These are phyloP conservation scores for Drosophila nigrodunni DNA, from an alignment of 1,140 invertebrate genomes.

Conservation along the genomic window DNA sequence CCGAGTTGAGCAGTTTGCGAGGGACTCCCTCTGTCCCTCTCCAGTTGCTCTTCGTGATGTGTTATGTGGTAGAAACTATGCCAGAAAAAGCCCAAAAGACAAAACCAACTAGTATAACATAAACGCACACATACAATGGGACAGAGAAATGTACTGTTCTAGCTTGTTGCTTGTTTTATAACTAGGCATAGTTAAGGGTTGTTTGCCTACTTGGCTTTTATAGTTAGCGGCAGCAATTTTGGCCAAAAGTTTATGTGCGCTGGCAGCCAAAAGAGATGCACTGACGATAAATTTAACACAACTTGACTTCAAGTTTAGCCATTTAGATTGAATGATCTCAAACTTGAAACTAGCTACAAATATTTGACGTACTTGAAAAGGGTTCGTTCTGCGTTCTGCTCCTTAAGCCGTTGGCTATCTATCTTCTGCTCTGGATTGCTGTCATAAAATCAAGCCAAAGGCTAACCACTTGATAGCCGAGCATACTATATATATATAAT, in stretches of 20 bases:
- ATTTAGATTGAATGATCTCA: conserved; percentile 69
- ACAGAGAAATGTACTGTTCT: conserved; percentile 44
- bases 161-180: conserved; percentile 51
- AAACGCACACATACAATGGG: conserved; percentile 23
- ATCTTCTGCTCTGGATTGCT: conserved; percentile 7
- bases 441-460: conserved; percentile 27
- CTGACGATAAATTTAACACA: conserved; percentile 65
- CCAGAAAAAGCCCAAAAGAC: conserved; percentile 36
- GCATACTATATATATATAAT: conserved; percentile 24
- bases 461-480: conserved; percentile 13
- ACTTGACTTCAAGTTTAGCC: conserved; percentile 65
- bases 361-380: conserved; percentile 32
- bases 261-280: conserved; percentile 47
- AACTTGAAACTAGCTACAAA: conserved; percentile 31
- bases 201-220: conserved; percentile 56
- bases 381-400: background rate
- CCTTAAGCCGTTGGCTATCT: conserved; percentile 42
- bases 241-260: conserved; percentile 62
- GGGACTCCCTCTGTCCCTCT: background rate
- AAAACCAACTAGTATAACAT: conserved; percentile 44
- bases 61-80: conserved; percentile 78
- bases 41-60: conserved; percentile 21
- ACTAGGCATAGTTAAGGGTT: conserved; percentile 48
- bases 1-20: conserved; percentile 55
- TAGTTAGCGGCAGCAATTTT: conserved; percentile 60